Evolutionary conservation across 1,140 invertebrate species (phyloP).

Genomic region (Fopius arisanus): DNA sequence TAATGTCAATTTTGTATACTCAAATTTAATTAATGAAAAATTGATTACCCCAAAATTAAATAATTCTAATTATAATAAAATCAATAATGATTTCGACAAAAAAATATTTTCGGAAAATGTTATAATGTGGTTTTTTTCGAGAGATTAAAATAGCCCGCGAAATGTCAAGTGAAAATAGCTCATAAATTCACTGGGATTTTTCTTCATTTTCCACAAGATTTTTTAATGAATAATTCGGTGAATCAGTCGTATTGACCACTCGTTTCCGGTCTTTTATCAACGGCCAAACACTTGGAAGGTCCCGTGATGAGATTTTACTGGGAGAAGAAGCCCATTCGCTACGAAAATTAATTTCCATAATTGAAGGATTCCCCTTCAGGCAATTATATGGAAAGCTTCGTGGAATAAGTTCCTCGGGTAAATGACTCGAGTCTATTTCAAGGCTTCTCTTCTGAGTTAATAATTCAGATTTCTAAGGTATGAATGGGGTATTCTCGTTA

Average conservation of each 20-base stretch:
- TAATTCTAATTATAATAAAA: too few species aligned
- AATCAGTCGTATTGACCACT: background rate
- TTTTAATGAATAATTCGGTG: background rate
- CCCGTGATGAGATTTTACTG: background rate
- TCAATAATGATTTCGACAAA: too few species aligned
- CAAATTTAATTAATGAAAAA: too few species aligned
- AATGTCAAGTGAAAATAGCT: too few species aligned
- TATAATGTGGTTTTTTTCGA: too few species aligned
- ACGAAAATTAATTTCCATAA: slow-evolving; percentile 7
- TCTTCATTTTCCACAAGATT: too few species aligned
- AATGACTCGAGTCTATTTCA: background rate
- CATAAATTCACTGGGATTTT: too few species aligned
- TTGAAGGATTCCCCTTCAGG: background rate
- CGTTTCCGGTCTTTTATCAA: background rate
- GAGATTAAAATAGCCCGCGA: too few species aligned
- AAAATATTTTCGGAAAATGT: too few species aligned
- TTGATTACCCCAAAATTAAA: too few species aligned
- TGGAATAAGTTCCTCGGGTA: background rate
- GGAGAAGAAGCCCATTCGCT: background rate
- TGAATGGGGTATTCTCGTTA: background rate
- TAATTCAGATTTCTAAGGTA: background rate
- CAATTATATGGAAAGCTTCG: background rate
- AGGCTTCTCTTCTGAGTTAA: background rate
- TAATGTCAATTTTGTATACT: too few species aligned
- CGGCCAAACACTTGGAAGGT: background rate